Evolutionary conservation across 2,888 invertebrate species (phyloP), one percentile per base, ranked within the genome.

Genomic region (Congeria kusceri): DNA sequence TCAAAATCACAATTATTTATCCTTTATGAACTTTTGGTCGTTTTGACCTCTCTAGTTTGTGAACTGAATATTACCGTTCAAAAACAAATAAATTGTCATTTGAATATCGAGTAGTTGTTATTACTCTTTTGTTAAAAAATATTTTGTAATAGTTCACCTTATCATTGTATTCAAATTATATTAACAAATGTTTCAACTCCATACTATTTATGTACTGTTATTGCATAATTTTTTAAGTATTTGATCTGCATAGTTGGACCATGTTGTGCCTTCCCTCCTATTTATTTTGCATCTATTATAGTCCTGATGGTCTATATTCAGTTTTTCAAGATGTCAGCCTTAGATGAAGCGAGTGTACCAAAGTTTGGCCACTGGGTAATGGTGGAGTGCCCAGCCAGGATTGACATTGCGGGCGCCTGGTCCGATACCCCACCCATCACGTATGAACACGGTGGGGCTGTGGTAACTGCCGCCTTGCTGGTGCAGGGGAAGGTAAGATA

Each of bases 371-470:
- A 88, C 65, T 94, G 94, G 94, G 92, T 94, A n/a, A 89, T 89
- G 29, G 94, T 91, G 1, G 91, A 92, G 70, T 94, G 94, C 86
- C 94, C 94, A 1, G 94, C 94, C 9, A 89, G 95, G 69, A 91
- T 94, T 32, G 95, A 95, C 87, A 86, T 95, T 5, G 92, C 94
- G 20, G 95, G 95, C 1, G 95, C 95, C 0, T 95, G 95, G 95
- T 94, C 94, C 2, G 95, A 95, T 89, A 95, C 95, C 3, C 95
- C 95, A 7, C 95, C 95, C 1, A 95, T 95, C 68, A 95, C 95
- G 13, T 95, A 95, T 83, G 94, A 94, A 86, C 92, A 94, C 75
- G 94, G 94, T 4, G 94, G 94, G 3, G 94, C 94, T 32, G 93
- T 95, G 11, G 94, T 94, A 72, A 92, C 90, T 74, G 91, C 91